These are phyloP conservation scores for Drosophila kokeensis DNA, from an alignment of 2,888 invertebrate species.

Conservation along the genomic window DNA sequence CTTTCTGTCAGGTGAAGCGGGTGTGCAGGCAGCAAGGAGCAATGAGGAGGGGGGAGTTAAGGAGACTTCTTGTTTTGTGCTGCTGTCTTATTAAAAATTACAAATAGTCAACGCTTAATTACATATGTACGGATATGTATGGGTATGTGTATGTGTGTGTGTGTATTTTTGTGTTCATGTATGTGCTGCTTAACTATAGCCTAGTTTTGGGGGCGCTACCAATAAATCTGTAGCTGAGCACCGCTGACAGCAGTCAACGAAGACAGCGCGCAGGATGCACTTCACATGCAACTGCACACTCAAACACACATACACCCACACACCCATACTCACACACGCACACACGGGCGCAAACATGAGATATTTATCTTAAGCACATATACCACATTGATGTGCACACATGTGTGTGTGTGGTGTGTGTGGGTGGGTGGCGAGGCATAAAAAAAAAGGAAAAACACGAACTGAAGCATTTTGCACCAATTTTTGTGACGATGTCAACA, in stretches of 20 bases:
- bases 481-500: constrained; percentile 78
- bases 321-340: constrained; percentile 21
- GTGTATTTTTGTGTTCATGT: constrained; percentile 5
- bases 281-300: constrained; percentile 16
- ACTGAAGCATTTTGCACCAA: constrained; percentile 78
- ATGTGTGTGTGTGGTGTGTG: constrained; percentile 6
- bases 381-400: constrained; percentile 35
- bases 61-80: constrained; percentile 23
- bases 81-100: constrained; percentile 76
- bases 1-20: constrained; percentile 1
- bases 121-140: constrained; percentile 19
- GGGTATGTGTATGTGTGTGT: constrained; percentile 8
- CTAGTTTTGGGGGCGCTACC: constrained; percentile 53
- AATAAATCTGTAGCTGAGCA: constrained; percentile 57
- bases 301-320: constrained; percentile 2
- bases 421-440: constrained; percentile 16
- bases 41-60: neutral
- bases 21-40: neutral
- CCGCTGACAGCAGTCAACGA: constrained; percentile 19
- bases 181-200: constrained; percentile 44
- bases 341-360: constrained; percentile 14
- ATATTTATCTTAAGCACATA: constrained; percentile 58
- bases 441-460: constrained; percentile 15
- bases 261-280: constrained; percentile 21
- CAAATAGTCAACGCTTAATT: constrained; percentile 77